Percentiles rank a stretch among this genome's conserved stretches.
phyloP scores from a whole-genome alignment of 2,888 invertebrate species.

The Melanargia galathea region DNA sequence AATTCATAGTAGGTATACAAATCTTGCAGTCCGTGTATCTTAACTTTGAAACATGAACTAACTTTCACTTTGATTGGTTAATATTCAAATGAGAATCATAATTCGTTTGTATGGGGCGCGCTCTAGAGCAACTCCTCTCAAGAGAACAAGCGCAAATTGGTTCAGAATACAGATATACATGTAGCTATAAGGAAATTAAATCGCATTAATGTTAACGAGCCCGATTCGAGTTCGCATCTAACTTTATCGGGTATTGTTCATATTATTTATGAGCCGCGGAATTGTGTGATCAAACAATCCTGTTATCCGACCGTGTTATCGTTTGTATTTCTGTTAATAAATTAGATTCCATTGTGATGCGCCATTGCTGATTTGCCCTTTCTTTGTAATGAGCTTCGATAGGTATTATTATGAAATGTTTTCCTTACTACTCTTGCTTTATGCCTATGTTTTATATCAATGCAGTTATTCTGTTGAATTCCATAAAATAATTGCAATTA shows the following conservation, averaged over 20 bases:
- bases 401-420: conserved; percentile 2
- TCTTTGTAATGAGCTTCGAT: conserved; percentile 9
- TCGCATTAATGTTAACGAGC: conserved; percentile 36
- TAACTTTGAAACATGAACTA: too few relatives aligned
- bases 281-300: conserved; percentile 75
- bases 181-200: conserved; percentile 23
- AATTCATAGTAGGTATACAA: too few relatives aligned
- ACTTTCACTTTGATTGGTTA: too few relatives aligned
- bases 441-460: neutral
- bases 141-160: too few relatives aligned
- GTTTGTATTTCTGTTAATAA: conserved; percentile 67
- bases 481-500: too few relatives aligned
- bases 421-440: neutral
- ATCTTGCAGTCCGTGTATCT: too few relatives aligned
- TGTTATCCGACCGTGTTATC: conserved; percentile 60
- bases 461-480: too few relatives aligned
- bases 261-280: conserved; percentile 74
- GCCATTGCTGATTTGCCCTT: conserved; percentile 21
- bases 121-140: too few relatives aligned
- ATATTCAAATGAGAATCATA: too few relatives aligned
- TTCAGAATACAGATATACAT: too few relatives aligned
- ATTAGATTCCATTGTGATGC: conserved; percentile 52
- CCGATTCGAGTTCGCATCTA: conserved; percentile 63
- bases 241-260: conserved; percentile 78
- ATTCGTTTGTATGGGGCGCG: too few relatives aligned